Evolutionary conservation across 1,140 invertebrate species (phyloP).

Genomic region (Heliconius congener): DNA sequence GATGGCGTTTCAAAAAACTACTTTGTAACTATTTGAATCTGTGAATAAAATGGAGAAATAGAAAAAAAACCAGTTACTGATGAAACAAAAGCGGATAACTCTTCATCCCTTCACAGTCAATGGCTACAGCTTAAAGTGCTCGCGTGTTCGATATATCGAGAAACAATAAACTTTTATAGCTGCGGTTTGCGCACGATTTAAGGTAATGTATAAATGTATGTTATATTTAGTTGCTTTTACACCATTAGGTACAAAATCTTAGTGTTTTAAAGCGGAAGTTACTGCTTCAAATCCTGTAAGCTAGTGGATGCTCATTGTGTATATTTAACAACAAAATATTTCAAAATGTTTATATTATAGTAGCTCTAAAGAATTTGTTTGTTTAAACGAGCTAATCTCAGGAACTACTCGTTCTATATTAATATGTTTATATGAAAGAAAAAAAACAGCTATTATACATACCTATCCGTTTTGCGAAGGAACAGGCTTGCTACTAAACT

Average conservation of each 20-base stretch:
- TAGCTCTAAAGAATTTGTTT: no score
- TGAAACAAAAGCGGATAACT: neutral
- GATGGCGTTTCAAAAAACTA: no score
- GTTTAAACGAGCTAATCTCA: no score
- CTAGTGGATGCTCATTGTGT: no score
- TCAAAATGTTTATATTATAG: no score
- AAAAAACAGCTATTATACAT: neutral
- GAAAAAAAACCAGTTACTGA: no score
- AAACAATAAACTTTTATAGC: constrained; percentile 14
- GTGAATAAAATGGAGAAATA: no score
- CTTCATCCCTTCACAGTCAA: constrained; percentile 3
- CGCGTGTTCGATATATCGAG: constrained; percentile 10
- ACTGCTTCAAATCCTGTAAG: neutral
- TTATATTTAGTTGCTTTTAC: neutral
- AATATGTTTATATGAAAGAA: neutral
- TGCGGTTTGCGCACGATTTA: constrained; percentile 8
- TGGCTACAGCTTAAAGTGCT: constrained; percentile 8
- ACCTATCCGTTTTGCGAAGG: neutral
- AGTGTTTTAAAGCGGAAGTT: neutral
- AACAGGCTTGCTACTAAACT: neutral
- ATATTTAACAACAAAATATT: no score
- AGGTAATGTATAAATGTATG: constrained; percentile 8
- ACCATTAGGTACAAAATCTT: neutral
- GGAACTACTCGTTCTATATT: no score
- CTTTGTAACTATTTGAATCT: no score